phyloP scores from a whole-genome alignment of 2,888 invertebrate genomes.

The Deilephila elpenor region DNA sequence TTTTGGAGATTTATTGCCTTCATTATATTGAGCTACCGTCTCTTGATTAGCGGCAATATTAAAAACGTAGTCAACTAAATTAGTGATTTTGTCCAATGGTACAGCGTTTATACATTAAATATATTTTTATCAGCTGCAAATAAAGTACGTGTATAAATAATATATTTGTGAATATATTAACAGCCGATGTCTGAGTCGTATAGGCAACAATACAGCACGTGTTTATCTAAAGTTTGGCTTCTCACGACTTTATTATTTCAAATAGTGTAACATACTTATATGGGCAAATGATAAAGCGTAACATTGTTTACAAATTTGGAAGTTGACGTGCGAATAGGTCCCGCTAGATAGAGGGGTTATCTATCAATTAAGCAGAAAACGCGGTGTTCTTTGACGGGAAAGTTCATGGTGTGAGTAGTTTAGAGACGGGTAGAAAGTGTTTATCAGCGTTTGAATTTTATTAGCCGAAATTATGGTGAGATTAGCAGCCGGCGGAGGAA shows the following conservation, averaged over 20 bases:
- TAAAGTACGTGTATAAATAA: neutral
- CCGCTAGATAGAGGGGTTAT: slow-evolving; percentile 1
- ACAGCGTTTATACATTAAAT: neutral
- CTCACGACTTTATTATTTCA: slow-evolving; percentile 5
- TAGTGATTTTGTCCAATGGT: slow-evolving; percentile 2
- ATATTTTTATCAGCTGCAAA: neutral
- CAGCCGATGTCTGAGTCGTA: neutral
- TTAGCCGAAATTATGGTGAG: slow-evolving; percentile 54
- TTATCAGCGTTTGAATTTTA: slow-evolving; percentile 51
- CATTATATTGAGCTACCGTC: slow-evolving; percentile 77
- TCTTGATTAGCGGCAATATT: slow-evolving; percentile 65
- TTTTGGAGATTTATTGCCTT: slow-evolving; percentile 74
- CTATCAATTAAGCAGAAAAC: slow-evolving; percentile 30
- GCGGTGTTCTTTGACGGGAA: slow-evolving; percentile 43
- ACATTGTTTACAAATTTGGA: slow-evolving; percentile 14
- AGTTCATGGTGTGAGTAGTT: slow-evolving; percentile 18
- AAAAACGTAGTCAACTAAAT: slow-evolving; percentile 22
- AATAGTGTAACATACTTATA: slow-evolving; percentile 3
- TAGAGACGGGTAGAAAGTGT: slow-evolving; percentile 50
- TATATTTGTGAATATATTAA: neutral
- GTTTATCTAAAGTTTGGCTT: neutral
- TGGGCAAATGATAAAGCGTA: slow-evolving; percentile 1
- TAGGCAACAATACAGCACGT: neutral
- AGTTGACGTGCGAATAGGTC: slow-evolving; percentile 17
- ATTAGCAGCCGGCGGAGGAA: slow-evolving; percentile 57